Evolutionary conservation across 2,113 vertebrate species (phyloP).

Genomic region (Equus quagga): DNA sequence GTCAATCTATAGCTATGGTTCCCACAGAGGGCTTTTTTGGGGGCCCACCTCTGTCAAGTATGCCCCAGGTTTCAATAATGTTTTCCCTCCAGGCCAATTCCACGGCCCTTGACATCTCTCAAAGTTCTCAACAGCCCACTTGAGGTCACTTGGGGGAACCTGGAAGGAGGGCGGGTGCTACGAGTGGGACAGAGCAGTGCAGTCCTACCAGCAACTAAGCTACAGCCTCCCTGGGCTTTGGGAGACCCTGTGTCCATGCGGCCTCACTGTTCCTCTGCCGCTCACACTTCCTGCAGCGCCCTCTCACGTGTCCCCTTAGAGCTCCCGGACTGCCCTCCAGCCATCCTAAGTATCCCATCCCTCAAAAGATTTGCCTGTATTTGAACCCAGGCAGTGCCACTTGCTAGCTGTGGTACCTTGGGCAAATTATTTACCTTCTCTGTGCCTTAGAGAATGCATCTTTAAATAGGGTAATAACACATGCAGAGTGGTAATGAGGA

Average conservation of each 20-base stretch:
- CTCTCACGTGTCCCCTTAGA: neutral
- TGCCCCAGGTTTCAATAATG: neutral
- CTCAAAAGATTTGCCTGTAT: slow-evolving; percentile 5
- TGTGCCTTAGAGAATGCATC: neutral
- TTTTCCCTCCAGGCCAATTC: neutral
- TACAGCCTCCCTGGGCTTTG: neutral
- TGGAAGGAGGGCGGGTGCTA: neutral
- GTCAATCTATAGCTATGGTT: neutral
- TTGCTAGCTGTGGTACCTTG: neutral
- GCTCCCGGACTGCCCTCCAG: neutral
- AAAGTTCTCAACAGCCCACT: neutral
- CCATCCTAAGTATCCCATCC: neutral
- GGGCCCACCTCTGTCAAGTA: neutral
- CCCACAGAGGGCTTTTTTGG: neutral
- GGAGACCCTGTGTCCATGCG: neutral
- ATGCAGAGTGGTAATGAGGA: neutral
- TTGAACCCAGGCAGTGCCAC: neutral
- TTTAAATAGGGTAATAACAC: neutral
- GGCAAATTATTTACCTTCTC: neutral
- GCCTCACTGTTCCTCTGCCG: neutral
- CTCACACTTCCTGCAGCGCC: neutral
- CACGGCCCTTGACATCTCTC: neutral
- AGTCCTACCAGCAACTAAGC: neutral
- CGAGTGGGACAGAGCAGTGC: neutral
- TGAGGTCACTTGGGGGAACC: neutral